phyloP scores from a whole-genome alignment of 1,140 invertebrate species.

The Listronotus bonariensis region DNA sequence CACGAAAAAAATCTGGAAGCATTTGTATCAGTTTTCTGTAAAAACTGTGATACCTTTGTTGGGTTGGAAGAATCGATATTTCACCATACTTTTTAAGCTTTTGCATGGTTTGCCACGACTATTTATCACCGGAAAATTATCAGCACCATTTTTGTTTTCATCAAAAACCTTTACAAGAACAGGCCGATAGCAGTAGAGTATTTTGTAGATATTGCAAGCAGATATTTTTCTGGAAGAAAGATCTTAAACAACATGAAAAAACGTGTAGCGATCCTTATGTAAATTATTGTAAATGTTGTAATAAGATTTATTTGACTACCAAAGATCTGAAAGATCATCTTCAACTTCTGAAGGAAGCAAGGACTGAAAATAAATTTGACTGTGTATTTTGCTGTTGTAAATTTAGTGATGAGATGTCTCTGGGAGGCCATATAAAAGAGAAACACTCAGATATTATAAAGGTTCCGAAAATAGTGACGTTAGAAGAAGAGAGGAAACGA shows the following conservation, averaged over 20 bases:
- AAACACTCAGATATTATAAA: no score
- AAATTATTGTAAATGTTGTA: conserved; percentile 1
- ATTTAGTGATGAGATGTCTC: no score
- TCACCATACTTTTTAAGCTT: neutral
- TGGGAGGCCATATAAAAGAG: no score
- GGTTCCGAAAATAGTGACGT: no score
- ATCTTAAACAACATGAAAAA: conserved; percentile 1
- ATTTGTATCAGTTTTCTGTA: conserved; percentile 10
- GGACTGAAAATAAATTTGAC: no score
- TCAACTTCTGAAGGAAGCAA: no score
- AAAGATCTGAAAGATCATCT: no score
- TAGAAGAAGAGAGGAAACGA: neutral
- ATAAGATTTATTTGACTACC: no score
- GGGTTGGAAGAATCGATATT: neutral
- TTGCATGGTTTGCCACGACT: conserved; percentile 1
- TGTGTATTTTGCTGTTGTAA: no score
- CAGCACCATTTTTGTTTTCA: conserved; percentile 2
- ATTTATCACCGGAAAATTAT: conserved; percentile 1
- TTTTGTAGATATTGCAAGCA: conserved; percentile 15
- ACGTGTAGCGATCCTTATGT: neutral
- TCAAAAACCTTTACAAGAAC: conserved; percentile 1
- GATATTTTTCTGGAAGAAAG: conserved; percentile 2
- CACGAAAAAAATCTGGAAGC: conserved; percentile 21
- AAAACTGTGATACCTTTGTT: neutral
- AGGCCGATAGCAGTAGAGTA: neutral